Evolutionary conservation across 2,113 vertebrate genomes (phyloP), one percentile per base, ranked within the genome.

Genomic region (Poicephalus meyeri): DNA sequence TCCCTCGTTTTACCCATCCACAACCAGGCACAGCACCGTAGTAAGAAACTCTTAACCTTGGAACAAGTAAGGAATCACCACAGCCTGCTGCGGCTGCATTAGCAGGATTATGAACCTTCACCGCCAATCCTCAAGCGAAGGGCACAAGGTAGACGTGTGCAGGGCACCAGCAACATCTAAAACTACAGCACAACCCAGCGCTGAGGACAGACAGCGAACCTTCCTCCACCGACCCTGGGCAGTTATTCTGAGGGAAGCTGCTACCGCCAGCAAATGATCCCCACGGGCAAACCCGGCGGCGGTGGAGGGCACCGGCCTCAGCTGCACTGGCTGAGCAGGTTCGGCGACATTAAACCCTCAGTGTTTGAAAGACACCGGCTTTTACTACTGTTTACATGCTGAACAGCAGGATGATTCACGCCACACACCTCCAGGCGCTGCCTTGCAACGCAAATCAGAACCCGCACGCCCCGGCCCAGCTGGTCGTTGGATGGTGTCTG

Each of bases 11-110:
- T 21, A 35, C 26, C 50, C 11, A 33, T 49, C 28, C 42, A 29
- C 0, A 0, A 49, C 47, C 77, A n/a, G 52, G 5, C 28, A 14
- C 33, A 21, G 33, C 1, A 3, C 12, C 0, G 35, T 0, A 11
- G 33, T 3, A 18, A 14, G 20, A 33, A 29, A 25, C 17, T 31
- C 44, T 74, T 41, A 2, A 3, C 11, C n/a, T 31, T 16, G 9
- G 33, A 41, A 3, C 49, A 14, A 13, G 2, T 31, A 7, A 69
- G 68, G 55, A 64, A 35, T 19, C 2, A 5, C 20, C 33, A 33
- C 31, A 0, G 10, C 74, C 64, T n/a, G 91, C 68, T 10, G 33
- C 16, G 37, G 63, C 58, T 15, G 7, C 28, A 49, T 20, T 31
- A 79, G 90, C 49, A 56, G 61, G 73, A 55, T 70, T 19, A 76